Conservation (phyloP, 2,888 invertebrate species). For the Harpagoxenus sublaevis region DNA sequence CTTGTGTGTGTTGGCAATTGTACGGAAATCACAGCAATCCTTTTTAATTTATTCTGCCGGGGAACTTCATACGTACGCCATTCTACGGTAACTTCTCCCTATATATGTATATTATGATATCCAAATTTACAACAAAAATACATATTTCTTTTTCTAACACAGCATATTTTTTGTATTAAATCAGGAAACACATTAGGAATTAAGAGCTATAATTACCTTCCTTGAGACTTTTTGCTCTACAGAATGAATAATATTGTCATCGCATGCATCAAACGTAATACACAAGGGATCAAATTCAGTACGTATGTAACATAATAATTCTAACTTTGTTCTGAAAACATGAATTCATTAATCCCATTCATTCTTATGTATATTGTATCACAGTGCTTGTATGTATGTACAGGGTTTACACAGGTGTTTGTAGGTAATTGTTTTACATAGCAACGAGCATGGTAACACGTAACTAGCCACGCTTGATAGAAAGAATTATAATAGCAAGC, state of each 20-base stretch:
- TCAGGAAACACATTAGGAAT: background rate
- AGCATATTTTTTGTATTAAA: slow-evolving; percentile 28
- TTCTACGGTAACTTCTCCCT: slow-evolving; percentile 91
- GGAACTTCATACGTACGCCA: slow-evolving; percentile 90
- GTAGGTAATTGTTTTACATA: slow-evolving; percentile 56
- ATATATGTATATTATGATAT: slow-evolving; percentile 77
- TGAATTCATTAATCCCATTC: slow-evolving; percentile 54
- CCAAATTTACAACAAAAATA: background rate
- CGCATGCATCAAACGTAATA: slow-evolving; percentile 91
- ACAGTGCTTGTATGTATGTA: background rate
- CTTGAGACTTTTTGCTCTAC: slow-evolving; percentile 94
- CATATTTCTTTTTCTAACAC: slow-evolving; percentile 72
- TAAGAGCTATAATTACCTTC: slow-evolving; percentile 86
- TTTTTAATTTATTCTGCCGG: slow-evolving; percentile 88
- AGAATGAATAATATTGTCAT: slow-evolving; percentile 91
- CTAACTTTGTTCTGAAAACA: slow-evolving; percentile 89
- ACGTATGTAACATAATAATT: slow-evolving; percentile 93
- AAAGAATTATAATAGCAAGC: background rate
- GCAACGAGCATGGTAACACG: slow-evolving; percentile 53
- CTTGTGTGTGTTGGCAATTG: slow-evolving; percentile 91
- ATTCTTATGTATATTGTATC: background rate
- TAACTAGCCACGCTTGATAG: background rate
- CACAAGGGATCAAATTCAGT: slow-evolving; percentile 96
- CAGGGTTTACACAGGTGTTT: background rate
- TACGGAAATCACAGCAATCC: slow-evolving; percentile 90